phyloP scores from a whole-genome alignment of 1,140 invertebrate species.

The Acromyrmex charruanus region DNA sequence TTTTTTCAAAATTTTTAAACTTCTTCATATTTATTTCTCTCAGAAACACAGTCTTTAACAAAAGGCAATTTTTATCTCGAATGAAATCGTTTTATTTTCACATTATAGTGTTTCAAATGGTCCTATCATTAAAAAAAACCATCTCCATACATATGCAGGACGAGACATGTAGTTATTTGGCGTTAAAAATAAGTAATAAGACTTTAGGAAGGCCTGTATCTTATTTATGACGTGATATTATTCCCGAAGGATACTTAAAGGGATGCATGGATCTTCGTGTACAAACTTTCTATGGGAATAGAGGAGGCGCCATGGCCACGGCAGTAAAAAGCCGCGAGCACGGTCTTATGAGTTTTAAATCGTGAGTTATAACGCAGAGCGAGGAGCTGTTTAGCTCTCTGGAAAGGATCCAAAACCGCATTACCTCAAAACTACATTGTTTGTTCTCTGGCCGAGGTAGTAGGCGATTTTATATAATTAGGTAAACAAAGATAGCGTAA shows the following conservation, averaged over 20 bases:
- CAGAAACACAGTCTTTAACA: not conserved
- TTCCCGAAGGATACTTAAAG: slow-evolving; percentile 69
- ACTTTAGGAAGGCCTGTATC: slow-evolving; percentile 46
- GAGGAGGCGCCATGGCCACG: not conserved
- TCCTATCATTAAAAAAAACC: not conserved
- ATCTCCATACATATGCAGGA: not conserved
- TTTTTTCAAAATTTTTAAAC: not conserved
- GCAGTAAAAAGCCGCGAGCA: slow-evolving; percentile 68
- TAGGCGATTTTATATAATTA: slow-evolving; percentile 29
- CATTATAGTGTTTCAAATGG: not conserved
- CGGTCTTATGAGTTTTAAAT: slow-evolving; percentile 77
- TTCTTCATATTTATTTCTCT: not conserved
- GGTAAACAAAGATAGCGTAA: not conserved
- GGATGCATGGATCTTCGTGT: slow-evolving; percentile 52
- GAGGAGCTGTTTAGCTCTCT: slow-evolving; percentile 51
- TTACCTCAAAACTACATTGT: slow-evolving; percentile 37
- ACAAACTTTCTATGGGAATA: slow-evolving; percentile 64
- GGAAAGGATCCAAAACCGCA: slow-evolving; percentile 35
- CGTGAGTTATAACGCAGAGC: slow-evolving; percentile 72
- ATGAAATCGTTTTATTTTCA: not conserved
- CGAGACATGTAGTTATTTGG: not conserved
- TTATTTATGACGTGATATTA: slow-evolving; percentile 75
- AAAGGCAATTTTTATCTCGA: not conserved
- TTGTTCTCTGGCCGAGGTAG: slow-evolving; percentile 1
- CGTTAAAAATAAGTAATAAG: slow-evolving; percentile 67